phyloP scores from a whole-genome alignment of 2,888 invertebrate species.

The Clanis bilineata region DNA sequence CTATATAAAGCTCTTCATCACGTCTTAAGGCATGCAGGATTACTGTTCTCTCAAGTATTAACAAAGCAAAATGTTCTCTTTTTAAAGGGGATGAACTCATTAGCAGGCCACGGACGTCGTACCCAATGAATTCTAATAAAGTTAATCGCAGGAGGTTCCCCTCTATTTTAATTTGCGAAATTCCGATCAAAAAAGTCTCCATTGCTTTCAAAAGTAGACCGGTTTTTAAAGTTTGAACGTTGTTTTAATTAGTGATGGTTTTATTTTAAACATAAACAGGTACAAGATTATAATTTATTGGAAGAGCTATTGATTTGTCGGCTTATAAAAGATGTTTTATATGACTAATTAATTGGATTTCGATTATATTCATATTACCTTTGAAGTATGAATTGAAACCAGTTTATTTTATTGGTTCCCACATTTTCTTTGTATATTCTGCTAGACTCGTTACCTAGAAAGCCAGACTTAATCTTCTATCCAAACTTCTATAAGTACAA shows the following conservation, averaged over 20 bases:
- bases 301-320: neutral
- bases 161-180: slow-evolving; percentile 58
- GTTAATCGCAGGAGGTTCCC: slow-evolving; percentile 58
- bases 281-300: neutral
- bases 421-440: too few species aligned
- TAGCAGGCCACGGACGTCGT: slow-evolving; percentile 55
- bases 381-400: neutral
- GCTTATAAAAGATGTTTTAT: neutral
- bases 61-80: slow-evolving; percentile 15
- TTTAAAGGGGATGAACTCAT: slow-evolving; percentile 56
- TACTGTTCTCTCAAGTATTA: slow-evolving; percentile 11
- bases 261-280: neutral
- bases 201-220: slow-evolving; percentile 47
- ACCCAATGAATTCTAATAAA: slow-evolving; percentile 73
- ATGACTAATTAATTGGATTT: neutral
- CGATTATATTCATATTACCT: neutral
- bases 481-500: too few species aligned
- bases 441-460: too few species aligned
- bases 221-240: slow-evolving; percentile 23
- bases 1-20: neutral
- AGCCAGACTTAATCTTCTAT: too few species aligned
- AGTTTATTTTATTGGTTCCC: neutral
- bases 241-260: neutral
- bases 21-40: slow-evolving; percentile 5
- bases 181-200: slow-evolving; percentile 39